Percentiles rank a stretch among this genome's conserved stretches.
phyloP scores from a whole-genome alignment of 2,888 invertebrate species.

The Parnassius orleans region DNA sequence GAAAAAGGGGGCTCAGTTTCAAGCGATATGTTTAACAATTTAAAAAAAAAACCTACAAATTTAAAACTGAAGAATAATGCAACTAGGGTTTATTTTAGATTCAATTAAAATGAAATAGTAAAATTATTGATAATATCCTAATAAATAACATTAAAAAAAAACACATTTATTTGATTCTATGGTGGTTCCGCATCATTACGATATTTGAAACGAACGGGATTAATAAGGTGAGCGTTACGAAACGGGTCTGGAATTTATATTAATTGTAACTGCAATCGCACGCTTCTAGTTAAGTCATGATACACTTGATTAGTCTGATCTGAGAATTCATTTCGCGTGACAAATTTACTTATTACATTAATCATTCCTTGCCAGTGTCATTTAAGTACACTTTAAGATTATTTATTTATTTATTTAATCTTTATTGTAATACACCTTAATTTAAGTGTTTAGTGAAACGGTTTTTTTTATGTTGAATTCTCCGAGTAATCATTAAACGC shows the following conservation, averaged over 20 bases:
- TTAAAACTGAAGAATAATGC: no score
- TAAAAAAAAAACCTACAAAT: no score
- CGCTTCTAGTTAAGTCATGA: slow-evolving; percentile 22
- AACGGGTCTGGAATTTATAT: slow-evolving; percentile 25
- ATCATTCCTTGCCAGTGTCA: slow-evolving; percentile 10
- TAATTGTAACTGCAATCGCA: slow-evolving; percentile 27
- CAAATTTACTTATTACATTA: slow-evolving; percentile 24
- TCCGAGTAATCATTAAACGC: no score
- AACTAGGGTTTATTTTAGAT: no score
- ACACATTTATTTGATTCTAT: slow-evolving; percentile 8
- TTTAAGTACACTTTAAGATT: slow-evolving; percentile 6
- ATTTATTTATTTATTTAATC: neutral
- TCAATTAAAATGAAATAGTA: neutral
- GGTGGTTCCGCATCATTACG: slow-evolving; percentile 17
- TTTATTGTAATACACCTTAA: no score
- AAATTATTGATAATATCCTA: slow-evolving; percentile 6
- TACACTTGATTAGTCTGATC: slow-evolving; percentile 25
- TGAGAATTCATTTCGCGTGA: slow-evolving; percentile 23
- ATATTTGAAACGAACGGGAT: slow-evolving; percentile 18
- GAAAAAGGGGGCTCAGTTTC: no score
- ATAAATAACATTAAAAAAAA: slow-evolving; percentile 3
- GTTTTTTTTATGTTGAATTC: no score
- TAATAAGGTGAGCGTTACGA: slow-evolving; percentile 27
- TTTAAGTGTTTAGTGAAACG: no score
- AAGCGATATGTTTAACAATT: no score